Evolutionary conservation across 2,113 vertebrate genomes (phyloP).

Genomic region (Xenopus borealis): DNA sequence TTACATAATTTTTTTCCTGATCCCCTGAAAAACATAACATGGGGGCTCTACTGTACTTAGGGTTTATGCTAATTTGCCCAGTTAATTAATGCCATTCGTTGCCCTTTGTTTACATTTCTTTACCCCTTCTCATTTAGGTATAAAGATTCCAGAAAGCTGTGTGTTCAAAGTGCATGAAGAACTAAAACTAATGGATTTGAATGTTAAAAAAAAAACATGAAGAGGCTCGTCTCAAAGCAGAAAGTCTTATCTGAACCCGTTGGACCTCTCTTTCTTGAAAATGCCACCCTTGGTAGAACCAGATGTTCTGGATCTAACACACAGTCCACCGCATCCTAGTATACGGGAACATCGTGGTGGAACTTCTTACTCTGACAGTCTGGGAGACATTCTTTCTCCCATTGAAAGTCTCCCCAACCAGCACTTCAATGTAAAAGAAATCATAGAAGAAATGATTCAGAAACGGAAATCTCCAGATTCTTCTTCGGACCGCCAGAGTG

Average conservation of each 20-base stretch:
- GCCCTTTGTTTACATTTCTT: no score
- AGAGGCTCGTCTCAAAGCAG: constrained; percentile 49
- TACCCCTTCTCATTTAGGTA: constrained; percentile 64
- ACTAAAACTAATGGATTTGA: constrained; percentile 80
- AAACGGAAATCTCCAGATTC: constrained; percentile 43
- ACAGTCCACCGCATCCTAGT: constrained; percentile 54
- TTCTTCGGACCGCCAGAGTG: constrained; percentile 73
- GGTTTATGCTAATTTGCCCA: no score
- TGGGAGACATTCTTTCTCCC: constrained; percentile 28
- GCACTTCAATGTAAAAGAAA: constrained; percentile 78
- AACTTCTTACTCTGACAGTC: constrained; percentile 50
- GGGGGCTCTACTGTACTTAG: no score
- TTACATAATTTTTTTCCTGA: no score
- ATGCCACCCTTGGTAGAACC: constrained; percentile 43
- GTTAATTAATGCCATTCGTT: no score
- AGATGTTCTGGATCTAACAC: constrained; percentile 80
- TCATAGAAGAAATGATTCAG: constrained; percentile 87
- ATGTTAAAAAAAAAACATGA: constrained; percentile 77
- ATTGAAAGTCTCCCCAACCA: constrained; percentile 48
- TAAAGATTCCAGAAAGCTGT: constrained; percentile 73
- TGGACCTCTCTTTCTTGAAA: constrained; percentile 46
- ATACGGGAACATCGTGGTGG: constrained; percentile 35
- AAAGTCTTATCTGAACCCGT: constrained; percentile 29
- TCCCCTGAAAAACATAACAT: no score
- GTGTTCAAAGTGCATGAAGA: constrained; percentile 80